Conservation (phyloP, 2,888 invertebrate genomes). For the Rhamphomyia laevipes region DNA sequence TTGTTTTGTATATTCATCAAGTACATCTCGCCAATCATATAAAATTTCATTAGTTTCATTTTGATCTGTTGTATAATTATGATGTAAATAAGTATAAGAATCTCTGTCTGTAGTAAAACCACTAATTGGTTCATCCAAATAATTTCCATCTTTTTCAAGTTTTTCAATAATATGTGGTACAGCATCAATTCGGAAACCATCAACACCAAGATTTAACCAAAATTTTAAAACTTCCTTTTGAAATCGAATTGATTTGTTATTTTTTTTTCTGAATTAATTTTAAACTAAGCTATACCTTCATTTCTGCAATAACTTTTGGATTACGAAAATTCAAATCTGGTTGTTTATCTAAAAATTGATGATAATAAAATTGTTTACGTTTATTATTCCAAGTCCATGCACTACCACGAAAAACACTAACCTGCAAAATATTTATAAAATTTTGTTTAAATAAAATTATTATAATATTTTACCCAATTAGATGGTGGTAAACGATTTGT, state of each 20-base stretch:
- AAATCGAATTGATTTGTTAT: not conserved
- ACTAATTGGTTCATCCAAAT: constrained; percentile 40
- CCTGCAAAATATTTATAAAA: constrained; percentile 6
- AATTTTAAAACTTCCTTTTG: constrained; percentile 45
- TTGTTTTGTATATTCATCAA: constrained; percentile 36
- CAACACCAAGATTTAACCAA: constrained; percentile 65
- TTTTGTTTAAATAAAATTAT: constrained; percentile 5
- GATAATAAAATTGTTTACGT: constrained; percentile 55
- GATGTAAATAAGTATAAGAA: constrained; percentile 45
- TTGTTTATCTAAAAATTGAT: constrained; percentile 50
- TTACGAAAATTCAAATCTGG: constrained; percentile 73
- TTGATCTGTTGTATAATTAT: constrained; percentile 51
- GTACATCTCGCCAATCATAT: constrained; percentile 43
- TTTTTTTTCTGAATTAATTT: not conserved
- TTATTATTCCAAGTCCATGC: constrained; percentile 55
- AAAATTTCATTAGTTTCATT: constrained; percentile 45
- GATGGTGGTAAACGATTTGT: constrained; percentile 19
- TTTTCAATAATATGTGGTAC: constrained; percentile 46
- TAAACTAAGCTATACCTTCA: constrained; percentile 30
- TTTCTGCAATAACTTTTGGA: constrained; percentile 50
- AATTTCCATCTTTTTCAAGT: constrained; percentile 22
- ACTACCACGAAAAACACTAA: constrained; percentile 46
- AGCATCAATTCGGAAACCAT: constrained; percentile 63
- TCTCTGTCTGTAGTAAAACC: constrained; percentile 38
- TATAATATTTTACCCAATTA: constrained; percentile 25